These are phyloP conservation scores for Contarinia nasturtii DNA, from an alignment of 1,140 invertebrate species.

Conservation along the genomic window DNA sequence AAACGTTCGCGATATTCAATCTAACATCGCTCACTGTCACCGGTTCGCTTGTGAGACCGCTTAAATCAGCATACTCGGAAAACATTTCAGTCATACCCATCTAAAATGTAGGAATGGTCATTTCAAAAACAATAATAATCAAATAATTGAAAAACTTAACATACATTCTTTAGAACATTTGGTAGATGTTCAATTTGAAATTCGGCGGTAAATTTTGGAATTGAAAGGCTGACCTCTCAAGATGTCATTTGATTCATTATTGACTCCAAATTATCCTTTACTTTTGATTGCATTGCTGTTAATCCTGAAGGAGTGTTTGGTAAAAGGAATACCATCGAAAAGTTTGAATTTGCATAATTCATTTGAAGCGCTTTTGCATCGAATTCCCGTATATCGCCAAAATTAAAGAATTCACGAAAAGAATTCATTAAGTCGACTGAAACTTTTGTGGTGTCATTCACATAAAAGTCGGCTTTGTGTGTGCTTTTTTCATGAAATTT, in stretches of 20 bases:
- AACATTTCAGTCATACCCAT: conserved; percentile 31
- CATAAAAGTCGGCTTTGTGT: conserved; percentile 1
- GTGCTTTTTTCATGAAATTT: conserved; percentile 12
- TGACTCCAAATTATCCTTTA: conserved; percentile 19
- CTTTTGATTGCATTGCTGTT: conserved; percentile 23
- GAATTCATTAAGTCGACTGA: conserved; percentile 29
- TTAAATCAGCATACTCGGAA: conserved; percentile 30
- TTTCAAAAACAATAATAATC: conserved; percentile 1
- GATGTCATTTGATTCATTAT: conserved; percentile 14
- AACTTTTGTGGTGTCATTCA: conserved; percentile 14
- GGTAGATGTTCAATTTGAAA: conserved; percentile 27
- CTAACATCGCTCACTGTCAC: conserved; percentile 30
- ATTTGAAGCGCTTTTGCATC: conserved; percentile 16
- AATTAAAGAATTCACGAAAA: conserved; percentile 24
- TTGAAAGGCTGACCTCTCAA: conserved; percentile 25
- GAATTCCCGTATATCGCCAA: conserved; percentile 11
- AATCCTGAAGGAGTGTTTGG: conserved; percentile 30
- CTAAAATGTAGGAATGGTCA: conserved; percentile 13
- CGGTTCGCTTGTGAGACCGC: conserved; percentile 28
- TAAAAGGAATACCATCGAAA: conserved; percentile 34
- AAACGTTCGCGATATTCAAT: conserved; percentile 33
- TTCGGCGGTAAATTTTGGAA: conserved; percentile 45
- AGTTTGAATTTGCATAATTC: conserved; percentile 26
- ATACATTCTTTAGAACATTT: conserved; percentile 28
- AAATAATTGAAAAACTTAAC: background rate